Conservation (phyloP, 2,797 vertebrate species). For the Argya squamiceps region DNA sequence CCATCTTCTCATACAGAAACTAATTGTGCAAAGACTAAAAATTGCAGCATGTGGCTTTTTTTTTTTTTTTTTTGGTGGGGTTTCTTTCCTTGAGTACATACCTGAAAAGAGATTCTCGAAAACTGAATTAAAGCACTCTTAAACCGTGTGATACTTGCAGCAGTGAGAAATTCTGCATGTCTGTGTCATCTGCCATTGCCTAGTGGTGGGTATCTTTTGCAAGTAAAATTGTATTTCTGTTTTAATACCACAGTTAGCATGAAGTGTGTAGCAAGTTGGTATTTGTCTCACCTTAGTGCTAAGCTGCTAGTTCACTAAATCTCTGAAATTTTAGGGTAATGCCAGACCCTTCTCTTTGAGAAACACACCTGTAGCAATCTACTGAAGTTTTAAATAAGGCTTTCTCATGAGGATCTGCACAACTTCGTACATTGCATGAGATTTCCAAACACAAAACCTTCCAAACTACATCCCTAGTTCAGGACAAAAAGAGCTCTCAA, state of each 20-base stretch:
- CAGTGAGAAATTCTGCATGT: neutral
- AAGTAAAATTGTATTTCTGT: neutral
- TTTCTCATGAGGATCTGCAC: neutral
- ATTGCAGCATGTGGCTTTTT: rapidly evolving
- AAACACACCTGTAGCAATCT: neutral
- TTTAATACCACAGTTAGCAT: neutral
- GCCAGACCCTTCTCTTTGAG: neutral
- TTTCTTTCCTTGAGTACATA: neutral
- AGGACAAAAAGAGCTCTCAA: neutral
- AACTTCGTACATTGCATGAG: neutral
- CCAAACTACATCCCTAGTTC: neutral
- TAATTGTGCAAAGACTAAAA: neutral
- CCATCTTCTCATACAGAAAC: neutral
- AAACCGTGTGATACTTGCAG: neutral
- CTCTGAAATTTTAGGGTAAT: neutral
- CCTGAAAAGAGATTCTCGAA: neutral
- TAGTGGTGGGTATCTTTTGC: neutral
- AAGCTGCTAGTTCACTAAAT: neutral
- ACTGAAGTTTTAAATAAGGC: neutral
- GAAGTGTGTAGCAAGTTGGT: neutral
- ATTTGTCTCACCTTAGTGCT: neutral
- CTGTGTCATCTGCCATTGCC: neutral
- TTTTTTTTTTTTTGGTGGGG: neutral
- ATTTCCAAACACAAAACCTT: neutral
- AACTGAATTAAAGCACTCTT: neutral